A percentile compares a stretch with the other conserved stretches of the same genome.
Conservation (phyloP, 2,113 vertebrate genomes). For the Rhinichthys klamathensis region DNA sequence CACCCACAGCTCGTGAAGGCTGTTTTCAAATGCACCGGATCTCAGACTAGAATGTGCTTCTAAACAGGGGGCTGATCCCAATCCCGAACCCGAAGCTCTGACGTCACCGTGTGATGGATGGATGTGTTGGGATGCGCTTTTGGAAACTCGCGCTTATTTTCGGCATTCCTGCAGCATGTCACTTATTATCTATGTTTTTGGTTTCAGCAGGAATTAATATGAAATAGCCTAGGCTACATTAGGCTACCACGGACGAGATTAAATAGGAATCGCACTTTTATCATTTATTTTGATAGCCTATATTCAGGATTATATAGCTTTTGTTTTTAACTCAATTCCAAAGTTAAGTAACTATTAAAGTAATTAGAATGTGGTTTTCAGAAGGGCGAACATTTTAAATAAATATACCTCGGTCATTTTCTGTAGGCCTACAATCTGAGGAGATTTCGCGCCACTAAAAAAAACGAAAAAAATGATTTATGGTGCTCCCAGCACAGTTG, state of each 20-base stretch:
- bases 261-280: not conserved
- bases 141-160: not conserved
- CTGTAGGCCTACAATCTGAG: too few species aligned
- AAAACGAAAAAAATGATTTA: too few species aligned
- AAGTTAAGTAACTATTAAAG: not conserved
- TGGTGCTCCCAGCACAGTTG: too few species aligned
- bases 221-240: too few species aligned
- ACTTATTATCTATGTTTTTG: not conserved
- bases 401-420: too few species aligned
- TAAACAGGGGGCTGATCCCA: conserved; percentile 95
- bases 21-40: conserved; percentile 85
- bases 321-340: not conserved
- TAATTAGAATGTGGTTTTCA: too few species aligned
- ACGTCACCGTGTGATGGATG: conserved; percentile 30
- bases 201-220: not conserved
- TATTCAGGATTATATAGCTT: too few species aligned
- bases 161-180: conserved; percentile 11
- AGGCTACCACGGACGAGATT: not conserved
- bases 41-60: conserved; percentile 82
- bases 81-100: conserved; percentile 68
- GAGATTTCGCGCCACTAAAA: too few species aligned
- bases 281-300: too few species aligned
- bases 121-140: conserved; percentile 10
- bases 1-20: conserved; percentile 43
- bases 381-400: too few species aligned